Evolutionary conservation across 2,113 vertebrate genomes (phyloP), one percentile per base, ranked within the genome.

Genomic region (Pelvicachromis taeniatus): DNA sequence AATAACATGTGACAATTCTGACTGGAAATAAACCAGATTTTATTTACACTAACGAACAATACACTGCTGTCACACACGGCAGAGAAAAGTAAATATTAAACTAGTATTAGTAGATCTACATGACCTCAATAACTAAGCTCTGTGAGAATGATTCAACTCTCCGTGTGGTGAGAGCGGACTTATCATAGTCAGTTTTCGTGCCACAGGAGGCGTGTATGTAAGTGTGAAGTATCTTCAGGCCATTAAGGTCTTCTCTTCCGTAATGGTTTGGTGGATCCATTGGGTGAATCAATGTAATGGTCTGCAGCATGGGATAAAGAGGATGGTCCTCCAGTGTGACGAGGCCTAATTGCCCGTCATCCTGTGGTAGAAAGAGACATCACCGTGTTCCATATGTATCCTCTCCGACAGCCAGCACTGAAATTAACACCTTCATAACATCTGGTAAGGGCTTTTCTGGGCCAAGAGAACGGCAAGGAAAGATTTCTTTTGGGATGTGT

Each of bases 381-480:
- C 94, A 94, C 81, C 70, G 21, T 93, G 92, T 94, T 93, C 78
- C 33, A 84, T 94, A 89, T 89, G 90, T 87, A 89, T 81, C 93
- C 86, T 90, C 87, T 88, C 89, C 85, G 81, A 94, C 94, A 93
- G 92, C 87, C 90, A 87, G 91, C 87, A 80, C 92, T 88, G 91
- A 94, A 92, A 95, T 94, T 84, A 96, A 94, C 96, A 94, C 95
- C 95, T 95, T 94, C 88, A 81, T 88, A 96, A 95, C 96, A 96
- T 96, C 95, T 96, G 96, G 89, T 93, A 70, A 84, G 87, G 80
- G 90, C 87, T 89, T 95, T 95, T 94, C 88, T 90, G 91, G 95
- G 90, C 93, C 93, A 94, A 87, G 91, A 89, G 93, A 93, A 90
- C 84, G 77, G 90, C 90, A 68, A 91, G 78, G 89, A 87, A 77